Percentiles rank a stretch among this genome's conserved stretches.
Conservation (phyloP, 2,113 vertebrate genomes). For the Kryptolebias marmoratus region DNA sequence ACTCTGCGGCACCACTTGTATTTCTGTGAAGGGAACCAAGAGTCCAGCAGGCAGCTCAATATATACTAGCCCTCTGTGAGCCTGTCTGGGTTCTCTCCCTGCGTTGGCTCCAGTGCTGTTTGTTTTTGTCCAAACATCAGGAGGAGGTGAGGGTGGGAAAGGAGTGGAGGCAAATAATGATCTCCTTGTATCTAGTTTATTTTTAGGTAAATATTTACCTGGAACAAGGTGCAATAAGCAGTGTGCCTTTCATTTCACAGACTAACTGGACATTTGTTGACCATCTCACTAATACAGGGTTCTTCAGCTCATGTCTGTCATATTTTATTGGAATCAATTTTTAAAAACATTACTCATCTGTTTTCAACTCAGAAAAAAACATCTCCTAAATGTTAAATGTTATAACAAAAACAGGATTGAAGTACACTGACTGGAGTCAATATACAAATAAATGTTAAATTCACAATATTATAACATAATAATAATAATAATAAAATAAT, state of each 20-base stretch:
- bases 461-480: too few species aligned
- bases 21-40: constrained; percentile 53
- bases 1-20: constrained; percentile 63
- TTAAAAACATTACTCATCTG: too few species aligned
- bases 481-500: too few species aligned
- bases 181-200: constrained; percentile 72
- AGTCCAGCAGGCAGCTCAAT: constrained; percentile 43
- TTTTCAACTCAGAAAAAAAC: constrained; percentile 14
- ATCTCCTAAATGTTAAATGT: background rate
- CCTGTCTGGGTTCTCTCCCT: constrained; percentile 35
- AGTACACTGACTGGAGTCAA: too few species aligned
- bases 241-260: constrained; percentile 72
- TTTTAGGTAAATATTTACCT: constrained; percentile 81
- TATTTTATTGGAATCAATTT: background rate
- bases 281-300: constrained; percentile 42
- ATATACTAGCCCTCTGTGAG: constrained; percentile 72
- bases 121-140: constrained; percentile 70
- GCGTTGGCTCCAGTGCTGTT: constrained; percentile 73
- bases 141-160: constrained; percentile 64
- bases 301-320: constrained; percentile 3
- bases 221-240: constrained; percentile 57
- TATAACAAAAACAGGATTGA: too few species aligned
- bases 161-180: constrained; percentile 74
- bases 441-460: too few species aligned
- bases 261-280: constrained; percentile 70